These are phyloP conservation scores for Thalpophila matura DNA, from an alignment of 2,888 invertebrate genomes.

Conservation along the genomic window DNA sequence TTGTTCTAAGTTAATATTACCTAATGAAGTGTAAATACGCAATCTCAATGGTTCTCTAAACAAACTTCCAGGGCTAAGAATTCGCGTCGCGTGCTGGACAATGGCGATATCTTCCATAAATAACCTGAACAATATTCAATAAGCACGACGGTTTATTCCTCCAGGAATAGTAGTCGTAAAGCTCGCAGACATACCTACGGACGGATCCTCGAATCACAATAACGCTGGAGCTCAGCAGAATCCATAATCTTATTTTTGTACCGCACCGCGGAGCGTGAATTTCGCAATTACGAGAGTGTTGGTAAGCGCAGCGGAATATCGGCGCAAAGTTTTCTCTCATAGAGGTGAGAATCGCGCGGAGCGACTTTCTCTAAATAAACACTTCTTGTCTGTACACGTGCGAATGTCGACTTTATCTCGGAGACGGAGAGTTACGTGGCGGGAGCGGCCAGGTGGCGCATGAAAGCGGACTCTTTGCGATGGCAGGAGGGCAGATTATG, in stretches of 20 bases:
- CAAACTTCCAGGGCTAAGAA: slow-evolving; percentile 74
- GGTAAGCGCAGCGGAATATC: slow-evolving; percentile 72
- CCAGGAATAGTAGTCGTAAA: slow-evolving; percentile 90
- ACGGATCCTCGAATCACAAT: slow-evolving; percentile 91
- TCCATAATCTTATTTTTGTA: slow-evolving; percentile 91
- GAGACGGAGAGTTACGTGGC: slow-evolving; percentile 81
- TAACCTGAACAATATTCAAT: slow-evolving; percentile 89
- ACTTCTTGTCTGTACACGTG: slow-evolving; percentile 88
- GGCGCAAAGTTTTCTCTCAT: slow-evolving; percentile 69
- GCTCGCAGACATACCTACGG: slow-evolving; percentile 89
- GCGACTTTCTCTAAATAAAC: slow-evolving; percentile 87
- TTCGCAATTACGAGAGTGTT: slow-evolving; percentile 87
- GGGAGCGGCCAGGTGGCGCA: slow-evolving; percentile 77
- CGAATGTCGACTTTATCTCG: slow-evolving; percentile 89
- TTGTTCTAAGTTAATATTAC: slow-evolving; percentile 40
- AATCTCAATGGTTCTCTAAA: slow-evolving; percentile 62
- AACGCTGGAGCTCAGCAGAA: slow-evolving; percentile 89
- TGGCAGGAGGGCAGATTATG: slow-evolving; percentile 83
- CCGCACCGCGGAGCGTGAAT: slow-evolving; percentile 90
- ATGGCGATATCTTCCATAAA: slow-evolving; percentile 88
- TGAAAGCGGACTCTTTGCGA: slow-evolving; percentile 86
- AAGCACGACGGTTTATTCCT: slow-evolving; percentile 87
- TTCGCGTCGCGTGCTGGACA: slow-evolving; percentile 77
- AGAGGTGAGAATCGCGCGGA: slow-evolving; percentile 76
- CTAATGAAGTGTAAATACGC: slow-evolving; percentile 45